Conservation (phyloP, 2,797 vertebrate genomes). For the Pipistrellus pygmaeus region DNA sequence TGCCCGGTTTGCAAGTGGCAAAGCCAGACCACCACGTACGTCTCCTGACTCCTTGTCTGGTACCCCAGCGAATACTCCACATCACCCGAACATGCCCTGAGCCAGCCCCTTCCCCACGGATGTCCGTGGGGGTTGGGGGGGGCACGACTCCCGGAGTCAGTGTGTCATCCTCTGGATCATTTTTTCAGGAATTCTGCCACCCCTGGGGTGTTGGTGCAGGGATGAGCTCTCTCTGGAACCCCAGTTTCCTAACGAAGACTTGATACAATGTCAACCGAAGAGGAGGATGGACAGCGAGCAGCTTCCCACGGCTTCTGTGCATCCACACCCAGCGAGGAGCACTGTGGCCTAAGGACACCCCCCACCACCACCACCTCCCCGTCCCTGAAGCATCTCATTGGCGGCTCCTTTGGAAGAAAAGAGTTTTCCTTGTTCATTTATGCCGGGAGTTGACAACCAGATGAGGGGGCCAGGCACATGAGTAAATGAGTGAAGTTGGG, state of each 20-base stretch:
- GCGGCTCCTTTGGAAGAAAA: not conserved
- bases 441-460: not conserved
- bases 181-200: not conserved
- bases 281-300: not conserved
- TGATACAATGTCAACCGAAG: not conserved
- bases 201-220: not conserved
- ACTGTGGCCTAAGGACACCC: not conserved
- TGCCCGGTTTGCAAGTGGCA: not conserved
- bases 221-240: not conserved
- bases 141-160: not conserved
- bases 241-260: not conserved
- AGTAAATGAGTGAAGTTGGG: not conserved
- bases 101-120: not conserved
- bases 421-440: not conserved
- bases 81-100: not conserved
- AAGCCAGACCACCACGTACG: not conserved
- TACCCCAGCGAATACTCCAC: not conserved
- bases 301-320: not conserved
- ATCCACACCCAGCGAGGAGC: too few relatives aligned
- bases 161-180: not conserved
- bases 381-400: not conserved
- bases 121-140: accelerated
- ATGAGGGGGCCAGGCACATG: not conserved
- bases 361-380: too few relatives aligned
- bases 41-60: not conserved